Evolutionary conservation across 2,797 vertebrate genomes (phyloP).

Genomic region (Enteromius viviparus): DNA sequence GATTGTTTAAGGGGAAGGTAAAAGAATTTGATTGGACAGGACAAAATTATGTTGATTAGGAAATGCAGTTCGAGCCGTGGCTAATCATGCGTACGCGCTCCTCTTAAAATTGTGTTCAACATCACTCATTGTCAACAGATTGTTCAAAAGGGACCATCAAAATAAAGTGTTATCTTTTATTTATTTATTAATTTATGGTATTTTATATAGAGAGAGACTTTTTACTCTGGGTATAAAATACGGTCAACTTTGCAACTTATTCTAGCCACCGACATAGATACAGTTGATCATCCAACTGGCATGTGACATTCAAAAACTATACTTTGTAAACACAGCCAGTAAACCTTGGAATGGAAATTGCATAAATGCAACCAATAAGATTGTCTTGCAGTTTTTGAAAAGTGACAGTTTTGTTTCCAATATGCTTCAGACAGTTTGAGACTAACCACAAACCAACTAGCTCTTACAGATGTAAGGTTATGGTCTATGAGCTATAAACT

Average conservation of each 20-base stretch:
- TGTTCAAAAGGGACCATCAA: neutral
- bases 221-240: neutral
- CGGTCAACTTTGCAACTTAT: neutral
- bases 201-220: neutral
- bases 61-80: no score
- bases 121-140: neutral
- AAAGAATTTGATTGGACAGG: no score
- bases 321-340: neutral
- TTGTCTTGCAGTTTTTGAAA: constrained; percentile 2
- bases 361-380: neutral
- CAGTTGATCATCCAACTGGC: neutral
- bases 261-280: neutral
- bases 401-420: constrained; percentile 14
- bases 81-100: no score
- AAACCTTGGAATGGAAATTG: neutral
- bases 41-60: no score
- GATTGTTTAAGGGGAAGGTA: no score
- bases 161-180: neutral
- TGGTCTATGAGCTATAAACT: neutral
- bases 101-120: no score
- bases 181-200: neutral
- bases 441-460: constrained; percentile 13
- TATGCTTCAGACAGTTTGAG: neutral
- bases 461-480: neutral
- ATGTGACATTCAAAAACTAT: neutral